Evolutionary conservation across 1,140 invertebrate species (phyloP), one percentile per base, ranked within the genome.

Genomic region (Marisa cornuarietis): DNA sequence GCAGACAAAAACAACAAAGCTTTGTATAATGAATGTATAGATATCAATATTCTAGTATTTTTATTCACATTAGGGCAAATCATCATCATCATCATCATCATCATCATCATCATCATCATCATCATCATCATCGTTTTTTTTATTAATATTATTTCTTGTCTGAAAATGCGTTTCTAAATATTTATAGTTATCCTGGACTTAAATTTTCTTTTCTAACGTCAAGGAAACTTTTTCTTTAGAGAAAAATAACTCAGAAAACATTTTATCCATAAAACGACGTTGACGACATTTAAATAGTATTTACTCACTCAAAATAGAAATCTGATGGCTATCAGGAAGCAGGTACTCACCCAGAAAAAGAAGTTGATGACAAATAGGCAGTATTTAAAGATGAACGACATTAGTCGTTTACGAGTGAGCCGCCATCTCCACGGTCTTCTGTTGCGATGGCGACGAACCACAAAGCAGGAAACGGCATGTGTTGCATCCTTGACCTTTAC

Each of bases 331-430:
- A 31, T 24, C 22, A 66, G 16, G 49, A 11, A 68, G 51, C 42
- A 22, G 13, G 10, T 68, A 81, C 87, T 86, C 82, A 87, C 87
- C 87, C 87, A 87, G 54, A 85, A 87, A 26, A 86, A 24, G 73
- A 88, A 88, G 78, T 83, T 87, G 54, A 87, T 84, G 26, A 85
- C 52, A 79, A 88, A 88, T 0, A 88, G 80, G 13, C 78, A 82
- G 68, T 88, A 88, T 76, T 88, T 88, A 7, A 86, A 65, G 4
- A 86, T 9, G 68, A 83, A 82, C 0, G 63, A 63, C 42, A 58
- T 11, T 18, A 77, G 10, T 10, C 76, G 49, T 14, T 22, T 13
- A 24, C 65, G 42, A n/a, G 42, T 77, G 20, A 68, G 24, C 9
- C 65, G 49, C 20, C 11, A 18, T 58, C 16, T 1, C 54, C 54